Percentiles rank a stretch among this genome's conserved stretches.
Conservation (phyloP, 2,113 vertebrate genomes). For the Hypocryptadius cinnamomeus region DNA sequence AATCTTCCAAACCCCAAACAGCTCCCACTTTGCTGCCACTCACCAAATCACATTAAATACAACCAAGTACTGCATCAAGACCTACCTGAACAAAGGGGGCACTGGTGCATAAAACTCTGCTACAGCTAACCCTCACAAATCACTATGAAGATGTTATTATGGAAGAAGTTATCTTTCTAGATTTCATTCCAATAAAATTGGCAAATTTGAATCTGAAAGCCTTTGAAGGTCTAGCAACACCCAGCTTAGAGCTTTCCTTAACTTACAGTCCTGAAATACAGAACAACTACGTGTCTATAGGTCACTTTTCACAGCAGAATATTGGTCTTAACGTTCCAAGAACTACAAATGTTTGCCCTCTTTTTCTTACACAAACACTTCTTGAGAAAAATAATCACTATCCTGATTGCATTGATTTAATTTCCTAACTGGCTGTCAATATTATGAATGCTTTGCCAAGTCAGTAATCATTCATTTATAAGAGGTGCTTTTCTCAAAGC, state of each 20-base stretch:
- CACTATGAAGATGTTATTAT: background rate
- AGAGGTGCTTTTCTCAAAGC: background rate
- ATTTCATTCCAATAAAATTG: background rate
- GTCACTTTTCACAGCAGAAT: background rate
- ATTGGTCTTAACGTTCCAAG: background rate
- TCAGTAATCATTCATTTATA: background rate
- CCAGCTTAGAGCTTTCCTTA: background rate
- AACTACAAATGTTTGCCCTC: background rate
- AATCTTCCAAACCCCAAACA: background rate
- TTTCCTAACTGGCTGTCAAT: conserved; percentile 21
- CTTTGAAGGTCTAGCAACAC: rapidly evolving
- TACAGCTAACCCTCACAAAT: background rate
- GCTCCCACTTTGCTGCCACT: background rate
- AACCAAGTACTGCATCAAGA: background rate
- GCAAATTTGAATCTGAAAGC: background rate
- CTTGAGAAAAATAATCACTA: background rate
- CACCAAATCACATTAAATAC: background rate
- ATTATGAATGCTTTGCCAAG: background rate
- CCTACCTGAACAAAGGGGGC: background rate
- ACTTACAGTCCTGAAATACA: background rate
- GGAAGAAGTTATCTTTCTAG: background rate
- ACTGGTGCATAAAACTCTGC: background rate
- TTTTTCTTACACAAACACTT: background rate
- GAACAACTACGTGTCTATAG: rapidly evolving
- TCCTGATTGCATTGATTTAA: background rate